Base-by-base conservation (phyloP, 2,797 vertebrate genomes). In the Aeoliscus strigatus region DNA sequence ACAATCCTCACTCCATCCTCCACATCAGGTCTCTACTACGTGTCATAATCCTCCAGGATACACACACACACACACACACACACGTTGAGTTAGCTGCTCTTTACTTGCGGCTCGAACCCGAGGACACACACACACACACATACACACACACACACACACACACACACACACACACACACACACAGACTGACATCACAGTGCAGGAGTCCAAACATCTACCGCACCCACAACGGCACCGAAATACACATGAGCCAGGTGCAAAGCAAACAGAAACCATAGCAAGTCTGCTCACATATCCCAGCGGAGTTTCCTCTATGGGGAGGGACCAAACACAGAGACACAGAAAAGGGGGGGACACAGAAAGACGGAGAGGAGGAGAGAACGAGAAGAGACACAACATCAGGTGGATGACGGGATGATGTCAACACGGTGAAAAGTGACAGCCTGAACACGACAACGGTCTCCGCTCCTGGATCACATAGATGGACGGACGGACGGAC, bases 241-340 rank as follows among this genome's bases (percentile, higher is more conserved):
- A 53, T 60, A 60, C 25, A 54, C 48, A 65, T 51, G 59, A 74
- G 68, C 75, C 78, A 76, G 74, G 77, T 68, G 73, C 74, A 83
- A 74, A 73, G 44, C 76, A 73, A 70, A 69, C 27, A 70, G 24
- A 76, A 86, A 83, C 76, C 62, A 72, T 79, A 84, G 69, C 82
- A 87, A 82, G 80, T 87, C 79, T 84, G 84, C 94, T 99, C 94
- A 99, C 96, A 99, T 93, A 94, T 99, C 94, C 96, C 96, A 98
- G 88, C 94, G 94, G 66, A 99, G 95, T 88, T 97, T 98, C 92
- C 96, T 97, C 96, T 99, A 90, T 76, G 86, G 64, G 59, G 69
- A 78, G 82, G 84, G 79, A 61, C 69, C 71, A 61, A 61, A 66
- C 37, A 64, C 60, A 51, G 45, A 84, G 50, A 76, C 14, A 66